phyloP scores from a whole-genome alignment of 2,113 vertebrate species.

The Pagrus major region DNA sequence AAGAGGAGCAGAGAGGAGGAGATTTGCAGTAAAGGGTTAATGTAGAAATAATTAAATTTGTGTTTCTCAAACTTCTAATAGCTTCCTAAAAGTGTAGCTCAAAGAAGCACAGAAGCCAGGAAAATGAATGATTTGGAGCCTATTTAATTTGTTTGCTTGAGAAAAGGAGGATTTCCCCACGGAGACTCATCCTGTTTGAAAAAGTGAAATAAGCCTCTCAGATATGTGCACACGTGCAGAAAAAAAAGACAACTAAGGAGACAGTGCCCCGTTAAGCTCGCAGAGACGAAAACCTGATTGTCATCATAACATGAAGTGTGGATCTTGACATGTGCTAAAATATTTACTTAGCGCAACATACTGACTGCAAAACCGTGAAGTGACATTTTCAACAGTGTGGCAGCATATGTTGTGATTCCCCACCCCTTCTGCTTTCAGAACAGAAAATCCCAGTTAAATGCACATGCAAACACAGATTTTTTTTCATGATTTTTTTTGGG shows the following conservation, averaged over 20 bases:
- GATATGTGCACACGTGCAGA: conserved; percentile 45
- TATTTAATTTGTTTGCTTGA: conserved; percentile 67
- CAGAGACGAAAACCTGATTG: conserved; percentile 56
- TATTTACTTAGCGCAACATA: conserved; percentile 52
- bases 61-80: conserved; percentile 26
- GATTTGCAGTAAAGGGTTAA: conserved; percentile 23
- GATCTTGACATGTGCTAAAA: conserved; percentile 66
- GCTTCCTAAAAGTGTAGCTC: conserved; percentile 32
- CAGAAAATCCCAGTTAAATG: conserved; percentile 4
- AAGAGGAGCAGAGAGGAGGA: too few relatives aligned
- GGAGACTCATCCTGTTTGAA: conserved; percentile 50
- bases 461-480: not conserved
- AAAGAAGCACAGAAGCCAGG: conserved; percentile 39
- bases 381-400: conserved; percentile 34
- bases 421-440: conserved; percentile 11
- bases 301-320: conserved; percentile 51
- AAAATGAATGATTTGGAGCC: conserved; percentile 61
- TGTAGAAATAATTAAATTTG: conserved; percentile 36
- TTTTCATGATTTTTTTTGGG: not conserved
- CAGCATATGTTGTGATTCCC: conserved; percentile 14
- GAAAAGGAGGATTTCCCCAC: conserved; percentile 43
- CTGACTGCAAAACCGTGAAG: conserved; percentile 34
- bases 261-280: conserved; percentile 24
- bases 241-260: conserved; percentile 25
- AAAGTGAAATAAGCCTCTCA: conserved; percentile 54